A percentile compares a stretch with the other conserved stretches of the same genome.
phyloP scores from a whole-genome alignment of 2,888 invertebrate species.

The Ormyrus thymus region DNA sequence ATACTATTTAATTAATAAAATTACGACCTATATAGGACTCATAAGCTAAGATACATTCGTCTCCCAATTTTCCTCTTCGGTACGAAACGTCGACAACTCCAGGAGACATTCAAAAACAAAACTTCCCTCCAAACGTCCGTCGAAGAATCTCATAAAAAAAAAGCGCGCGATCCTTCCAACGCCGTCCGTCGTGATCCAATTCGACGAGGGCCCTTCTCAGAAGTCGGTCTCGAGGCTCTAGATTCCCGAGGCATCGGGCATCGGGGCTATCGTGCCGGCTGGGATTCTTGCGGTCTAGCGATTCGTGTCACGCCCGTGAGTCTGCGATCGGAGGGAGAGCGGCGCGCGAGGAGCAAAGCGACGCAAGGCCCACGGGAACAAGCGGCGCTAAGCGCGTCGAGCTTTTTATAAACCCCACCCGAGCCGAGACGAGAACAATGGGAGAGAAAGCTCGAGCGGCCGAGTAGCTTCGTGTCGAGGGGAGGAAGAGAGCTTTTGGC shows the following conservation, averaged over 20 bases:
- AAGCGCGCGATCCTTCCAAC: no score
- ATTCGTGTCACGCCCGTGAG: constrained; percentile 52
- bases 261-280: constrained; percentile 35
- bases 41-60: no score
- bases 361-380: constrained; percentile 4
- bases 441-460: constrained; percentile 1
- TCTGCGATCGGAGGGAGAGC: constrained; percentile 10
- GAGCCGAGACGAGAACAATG: neutral
- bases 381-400: constrained; percentile 37
- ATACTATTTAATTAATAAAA: no score
- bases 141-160: no score
- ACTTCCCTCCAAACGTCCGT: no score
- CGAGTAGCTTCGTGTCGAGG: neutral
- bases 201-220: constrained; percentile 36
- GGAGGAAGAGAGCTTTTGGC: no score
- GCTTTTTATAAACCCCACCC: constrained; percentile 36
- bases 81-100: no score
- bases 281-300: constrained; percentile 57
- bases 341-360: constrained; percentile 5
- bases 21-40: no score
- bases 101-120: no score
- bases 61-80: no score
- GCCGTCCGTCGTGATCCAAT: constrained; percentile 2
- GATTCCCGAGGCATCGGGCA: constrained; percentile 24
- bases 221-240: constrained; percentile 28